Evolutionary conservation across 2,888 invertebrate species (phyloP).

Genomic region (Scaptomyza caliginosa): DNA sequence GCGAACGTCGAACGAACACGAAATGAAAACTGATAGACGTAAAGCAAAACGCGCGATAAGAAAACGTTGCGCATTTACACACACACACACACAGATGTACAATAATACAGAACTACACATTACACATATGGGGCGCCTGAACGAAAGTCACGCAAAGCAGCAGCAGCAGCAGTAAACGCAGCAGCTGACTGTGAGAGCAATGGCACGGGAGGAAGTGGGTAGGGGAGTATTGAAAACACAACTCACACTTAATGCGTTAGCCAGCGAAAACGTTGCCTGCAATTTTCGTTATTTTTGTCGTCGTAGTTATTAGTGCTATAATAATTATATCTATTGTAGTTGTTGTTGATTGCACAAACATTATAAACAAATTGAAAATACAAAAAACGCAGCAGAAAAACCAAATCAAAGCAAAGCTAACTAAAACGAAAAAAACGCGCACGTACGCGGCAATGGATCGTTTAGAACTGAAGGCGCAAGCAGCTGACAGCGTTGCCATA

Average conservation of each 20-base stretch:
- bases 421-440: slow-evolving; percentile 39
- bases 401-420: slow-evolving; percentile 28
- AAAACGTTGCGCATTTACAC: slow-evolving; percentile 71
- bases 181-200: slow-evolving; percentile 2
- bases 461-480: slow-evolving; percentile 57
- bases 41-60: slow-evolving; percentile 63
- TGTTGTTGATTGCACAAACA: slow-evolving; percentile 57
- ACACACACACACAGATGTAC: slow-evolving; percentile 28
- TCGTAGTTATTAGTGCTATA: slow-evolving; percentile 21
- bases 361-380: slow-evolving; percentile 60
- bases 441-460: slow-evolving; percentile 65
- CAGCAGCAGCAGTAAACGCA: slow-evolving; percentile 20
- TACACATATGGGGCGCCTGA: slow-evolving; percentile 25
- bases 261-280: slow-evolving; percentile 55
- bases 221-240: background rate
- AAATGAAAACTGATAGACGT: slow-evolving; percentile 51
- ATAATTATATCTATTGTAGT: slow-evolving; percentile 20
- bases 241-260: slow-evolving; percentile 24
- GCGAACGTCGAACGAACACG: slow-evolving; percentile 7
- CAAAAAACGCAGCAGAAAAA: slow-evolving; percentile 35
- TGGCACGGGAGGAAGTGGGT: slow-evolving; percentile 1
- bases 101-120: slow-evolving; percentile 1
- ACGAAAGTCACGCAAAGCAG: slow-evolving; percentile 53
- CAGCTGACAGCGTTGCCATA: slow-evolving; percentile 16
- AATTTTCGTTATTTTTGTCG: slow-evolving; percentile 39